These are phyloP conservation scores for Mesorhabditis spiculigera DNA, from an alignment of 2,888 invertebrate genomes.

Conservation along the genomic window DNA sequence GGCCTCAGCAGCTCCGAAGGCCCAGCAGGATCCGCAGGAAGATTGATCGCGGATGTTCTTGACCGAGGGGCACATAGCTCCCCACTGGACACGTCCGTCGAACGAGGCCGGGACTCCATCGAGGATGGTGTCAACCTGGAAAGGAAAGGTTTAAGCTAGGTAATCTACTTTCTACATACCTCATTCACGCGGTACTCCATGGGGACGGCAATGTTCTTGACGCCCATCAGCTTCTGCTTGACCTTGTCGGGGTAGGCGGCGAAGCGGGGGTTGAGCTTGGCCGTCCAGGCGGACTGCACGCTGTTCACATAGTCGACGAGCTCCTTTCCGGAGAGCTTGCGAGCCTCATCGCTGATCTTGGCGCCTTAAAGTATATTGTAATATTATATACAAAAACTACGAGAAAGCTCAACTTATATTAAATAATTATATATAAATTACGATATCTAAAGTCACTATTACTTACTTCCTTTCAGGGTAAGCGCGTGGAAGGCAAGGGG, in stretches of 20 bases:
- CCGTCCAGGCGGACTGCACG: slow-evolving; percentile 26
- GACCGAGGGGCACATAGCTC: slow-evolving; percentile 30
- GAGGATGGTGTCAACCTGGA: slow-evolving; percentile 25
- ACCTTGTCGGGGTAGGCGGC: slow-evolving; percentile 23
- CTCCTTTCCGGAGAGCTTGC: slow-evolving; percentile 30
- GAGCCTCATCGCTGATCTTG: slow-evolving; percentile 19
- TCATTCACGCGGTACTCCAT: slow-evolving; percentile 25
- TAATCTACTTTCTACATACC: background rate
- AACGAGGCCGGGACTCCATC: slow-evolving; percentile 33
- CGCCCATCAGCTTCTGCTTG: slow-evolving; percentile 35
- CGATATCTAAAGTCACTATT: background rate
- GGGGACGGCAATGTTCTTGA: slow-evolving; percentile 33
- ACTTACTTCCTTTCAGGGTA: background rate
- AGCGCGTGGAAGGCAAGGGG: background rate
- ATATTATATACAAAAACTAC: background rate
- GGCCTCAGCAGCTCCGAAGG: slow-evolving; percentile 63
- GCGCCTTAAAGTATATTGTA: slow-evolving; percentile 10
- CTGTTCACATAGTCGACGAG: slow-evolving; percentile 39
- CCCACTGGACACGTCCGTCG: slow-evolving; percentile 37
- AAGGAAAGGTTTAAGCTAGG: slow-evolving; percentile 3
- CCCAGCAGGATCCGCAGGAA: slow-evolving; percentile 75
- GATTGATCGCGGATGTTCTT: slow-evolving; percentile 62
- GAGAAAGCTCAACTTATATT: too few species aligned
- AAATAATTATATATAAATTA: too few species aligned
- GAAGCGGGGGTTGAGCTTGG: slow-evolving; percentile 27